Evolutionary conservation across 2,888 invertebrate genomes (phyloP), one percentile per base, ranked within the genome.

Genomic region (Lithosia quadra): DNA sequence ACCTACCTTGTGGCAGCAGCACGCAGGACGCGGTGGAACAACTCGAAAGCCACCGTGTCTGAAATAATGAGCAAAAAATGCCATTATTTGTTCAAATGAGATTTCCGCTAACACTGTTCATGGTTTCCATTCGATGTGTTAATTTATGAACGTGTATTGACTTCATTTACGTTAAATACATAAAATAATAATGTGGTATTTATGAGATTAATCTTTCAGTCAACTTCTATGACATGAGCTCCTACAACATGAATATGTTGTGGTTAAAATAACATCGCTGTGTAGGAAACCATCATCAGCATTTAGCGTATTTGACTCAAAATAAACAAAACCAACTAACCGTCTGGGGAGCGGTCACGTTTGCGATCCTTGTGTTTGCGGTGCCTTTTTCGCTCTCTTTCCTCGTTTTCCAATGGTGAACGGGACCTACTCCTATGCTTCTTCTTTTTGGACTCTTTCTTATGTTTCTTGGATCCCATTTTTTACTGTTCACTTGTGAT

Each of bases 391-490:
- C 94, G 90, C 79, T 95, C 95, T 75, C 95, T 95, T 75, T 96
- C 96, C 75, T 96, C 96, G 67, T 93, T 93, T 21, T 95, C 94
- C 65, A 95, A 86, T 1, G 95, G 94, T 56, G 96, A 96, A 39
- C 96, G 95, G 28, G 96, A 96, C 61, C 96, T 95, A 88, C 94
- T 94, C 83, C 91, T 90, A 71, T 97, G 97, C 86, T 96, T 96
- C 88, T 96, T 96, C 91, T 97, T 97, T 87, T 96, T 96, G 4
- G 95, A 93, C 55, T 96, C 96, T 84, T 96, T 96, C 87, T 97
- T 97, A 83, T 97, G 97, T 86, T 97, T 96, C 89, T 96, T 97
- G 28, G 97, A 97, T 81, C 97, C 97, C 97, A 97, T 97, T 79
- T 67, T 85, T 60, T n/a, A n/a, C n/a, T 24, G 53, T 22, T 61